Base-by-base conservation (phyloP, 2,113 vertebrate genomes). In the Macaca nemestrina region DNA sequence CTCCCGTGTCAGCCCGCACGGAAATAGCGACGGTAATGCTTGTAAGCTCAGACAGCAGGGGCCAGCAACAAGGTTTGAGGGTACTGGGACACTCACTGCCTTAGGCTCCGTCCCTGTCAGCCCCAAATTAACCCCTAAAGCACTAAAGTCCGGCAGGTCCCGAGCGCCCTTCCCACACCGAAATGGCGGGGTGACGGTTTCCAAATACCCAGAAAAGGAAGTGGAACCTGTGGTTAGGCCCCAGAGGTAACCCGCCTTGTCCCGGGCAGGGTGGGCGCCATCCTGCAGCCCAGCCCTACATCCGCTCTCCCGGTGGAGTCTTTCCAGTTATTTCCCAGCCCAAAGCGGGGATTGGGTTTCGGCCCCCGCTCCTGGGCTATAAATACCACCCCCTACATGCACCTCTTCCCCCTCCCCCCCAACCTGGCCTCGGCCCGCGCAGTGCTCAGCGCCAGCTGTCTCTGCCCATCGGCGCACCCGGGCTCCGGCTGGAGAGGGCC, bases 361-460 rank as follows among this genome's bases (percentile, higher is more conserved):
- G 85, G 96, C 70, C 96, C 86, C 95, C 79, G 83, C 92, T 95
- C 83, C 40, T 22, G 27, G 52, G 95, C 97, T 98, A 98, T 97
- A 98, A 98, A 98, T 98, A 98, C 87, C 90, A 93, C 32, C 92
- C 95, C 85, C 92, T 86, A 90, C 92, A 93, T 88, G 93, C 97
- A 97, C 97, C 95, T 97, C 96, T 87, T 17, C 68, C 64, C 97
- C 97, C 72, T 93, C 92, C 97, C 94, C 97, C 97, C 95, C 87
- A 94, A 88, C 97, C 96, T 97, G 97, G 97, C 95, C 83, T 48
- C 2, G 57, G 93, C 89, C 93, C 1, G 85, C n/a, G 89, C 90
- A 61, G 92, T 87, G 95, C 72, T 90, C 96, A 14, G 87, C 61
- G 90, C 95, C 98, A 98, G 97, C 97, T 98, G 98, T 98, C 96